These are phyloP conservation scores for Alentia gelatinosa DNA, from an alignment of 2,888 invertebrate species.

Conservation along the genomic window DNA sequence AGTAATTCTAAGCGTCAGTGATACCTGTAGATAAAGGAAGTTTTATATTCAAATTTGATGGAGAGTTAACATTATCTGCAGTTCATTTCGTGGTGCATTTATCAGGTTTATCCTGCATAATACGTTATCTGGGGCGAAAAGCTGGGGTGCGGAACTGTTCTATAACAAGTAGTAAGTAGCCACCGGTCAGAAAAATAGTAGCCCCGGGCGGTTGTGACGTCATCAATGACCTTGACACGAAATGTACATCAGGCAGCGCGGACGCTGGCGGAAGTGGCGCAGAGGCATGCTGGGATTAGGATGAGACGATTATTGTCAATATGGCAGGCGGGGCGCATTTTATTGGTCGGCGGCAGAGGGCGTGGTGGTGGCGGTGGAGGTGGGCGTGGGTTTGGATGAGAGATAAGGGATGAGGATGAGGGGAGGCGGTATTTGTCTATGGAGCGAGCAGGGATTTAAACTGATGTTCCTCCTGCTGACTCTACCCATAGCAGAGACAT, in stretches of 20 bases:
- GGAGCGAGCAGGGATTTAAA: background rate
- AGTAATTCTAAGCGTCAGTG: too few species aligned
- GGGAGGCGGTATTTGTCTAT: background rate
- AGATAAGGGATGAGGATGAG: too few species aligned
- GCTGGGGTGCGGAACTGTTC: too few species aligned
- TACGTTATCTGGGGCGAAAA: too few species aligned
- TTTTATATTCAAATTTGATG: too few species aligned
- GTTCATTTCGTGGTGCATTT: too few species aligned
- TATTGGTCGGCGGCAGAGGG: background rate
- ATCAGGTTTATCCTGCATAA: too few species aligned
- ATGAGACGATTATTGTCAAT: slow-evolving; percentile 32
- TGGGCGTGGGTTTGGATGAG: too few species aligned
- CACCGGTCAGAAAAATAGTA: background rate
- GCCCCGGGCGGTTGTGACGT: background rate
- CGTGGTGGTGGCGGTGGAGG: background rate
- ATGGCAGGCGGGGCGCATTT: background rate
- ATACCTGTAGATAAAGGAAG: too few species aligned
- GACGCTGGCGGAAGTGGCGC: slow-evolving; percentile 28
- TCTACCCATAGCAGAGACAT: background rate
- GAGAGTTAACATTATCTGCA: too few species aligned
- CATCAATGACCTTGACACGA: background rate
- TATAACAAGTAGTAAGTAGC: background rate
- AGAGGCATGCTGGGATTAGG: slow-evolving; percentile 25
- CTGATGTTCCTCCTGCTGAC: background rate
- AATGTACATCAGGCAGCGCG: background rate